Evolutionary conservation across 1,140 invertebrate genomes (phyloP).

Genomic region (Polyergus mexicanus): DNA sequence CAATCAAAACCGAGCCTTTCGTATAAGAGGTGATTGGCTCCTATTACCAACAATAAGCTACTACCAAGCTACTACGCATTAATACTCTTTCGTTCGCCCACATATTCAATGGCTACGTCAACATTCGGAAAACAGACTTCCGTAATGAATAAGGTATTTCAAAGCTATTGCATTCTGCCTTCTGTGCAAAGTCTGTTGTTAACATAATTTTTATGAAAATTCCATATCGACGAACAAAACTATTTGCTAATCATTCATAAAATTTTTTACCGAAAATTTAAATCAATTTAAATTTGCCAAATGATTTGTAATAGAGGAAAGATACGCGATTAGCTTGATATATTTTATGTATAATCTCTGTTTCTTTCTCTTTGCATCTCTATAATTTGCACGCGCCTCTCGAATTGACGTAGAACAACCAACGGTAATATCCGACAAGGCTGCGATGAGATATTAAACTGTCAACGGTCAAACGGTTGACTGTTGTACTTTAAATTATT

Average conservation of each 20-base stretch:
- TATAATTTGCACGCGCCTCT: neutral
- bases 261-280: neutral
- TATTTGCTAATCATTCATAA: neutral
- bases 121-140: constrained; percentile 1
- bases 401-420: neutral
- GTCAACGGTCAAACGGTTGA: no score
- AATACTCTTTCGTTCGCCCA: neutral
- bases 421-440: neutral
- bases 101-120: neutral
- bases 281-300: neutral
- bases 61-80: neutral
- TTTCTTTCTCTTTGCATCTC: neutral
- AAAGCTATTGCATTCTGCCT: neutral
- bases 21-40: neutral
- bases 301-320: neutral
- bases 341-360: neutral
- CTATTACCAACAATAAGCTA: neutral
- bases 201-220: neutral
- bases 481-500: no score
- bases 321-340: neutral
- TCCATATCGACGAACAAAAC: neutral
- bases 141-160: neutral
- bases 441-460: constrained; percentile 18
- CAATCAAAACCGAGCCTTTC: neutral
- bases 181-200: neutral